Conservation (phyloP, 2,113 vertebrate genomes). For the Mesembrinibis cayennensis region DNA sequence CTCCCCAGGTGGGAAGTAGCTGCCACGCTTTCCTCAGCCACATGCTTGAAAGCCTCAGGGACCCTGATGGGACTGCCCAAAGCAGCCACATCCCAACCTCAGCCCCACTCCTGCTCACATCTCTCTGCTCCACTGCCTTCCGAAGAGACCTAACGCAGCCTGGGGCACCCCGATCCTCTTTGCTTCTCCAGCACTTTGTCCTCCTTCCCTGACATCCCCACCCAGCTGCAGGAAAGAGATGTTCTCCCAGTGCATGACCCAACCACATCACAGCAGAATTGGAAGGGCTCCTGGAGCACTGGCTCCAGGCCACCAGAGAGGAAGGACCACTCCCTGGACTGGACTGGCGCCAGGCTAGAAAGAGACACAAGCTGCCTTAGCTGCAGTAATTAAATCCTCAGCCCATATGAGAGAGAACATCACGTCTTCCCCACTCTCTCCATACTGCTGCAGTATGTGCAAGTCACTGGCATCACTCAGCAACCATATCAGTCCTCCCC, state of each 20-base stretch:
- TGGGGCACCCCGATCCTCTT: neutral
- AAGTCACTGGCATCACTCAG: neutral
- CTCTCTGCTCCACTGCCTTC: neutral
- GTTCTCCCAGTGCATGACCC: constrained; percentile 30
- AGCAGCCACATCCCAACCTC: neutral
- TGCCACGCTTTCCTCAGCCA: neutral
- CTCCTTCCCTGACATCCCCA: neutral
- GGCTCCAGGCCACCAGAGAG: constrained; percentile 33
- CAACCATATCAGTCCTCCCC: neutral
- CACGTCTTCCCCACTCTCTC: neutral
- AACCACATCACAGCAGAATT: neutral
- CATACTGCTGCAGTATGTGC: neutral
- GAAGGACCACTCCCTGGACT: constrained; percentile 52
- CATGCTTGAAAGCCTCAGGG: neutral
- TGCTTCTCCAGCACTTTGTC: neutral
- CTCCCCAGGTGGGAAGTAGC: neutral
- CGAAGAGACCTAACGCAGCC: neutral
- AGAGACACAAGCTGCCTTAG: neutral
- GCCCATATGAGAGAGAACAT: neutral
- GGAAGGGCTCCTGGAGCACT: constrained; percentile 42
- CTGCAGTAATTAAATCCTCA: constrained; percentile 11
- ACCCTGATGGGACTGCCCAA: neutral
- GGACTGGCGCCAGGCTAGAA: neutral
- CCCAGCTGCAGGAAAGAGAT: constrained; percentile 2
- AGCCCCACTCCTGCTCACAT: neutral